phyloP scores from a whole-genome alignment of 2,113 vertebrate genomes.

The Rhombomys opimus region DNA sequence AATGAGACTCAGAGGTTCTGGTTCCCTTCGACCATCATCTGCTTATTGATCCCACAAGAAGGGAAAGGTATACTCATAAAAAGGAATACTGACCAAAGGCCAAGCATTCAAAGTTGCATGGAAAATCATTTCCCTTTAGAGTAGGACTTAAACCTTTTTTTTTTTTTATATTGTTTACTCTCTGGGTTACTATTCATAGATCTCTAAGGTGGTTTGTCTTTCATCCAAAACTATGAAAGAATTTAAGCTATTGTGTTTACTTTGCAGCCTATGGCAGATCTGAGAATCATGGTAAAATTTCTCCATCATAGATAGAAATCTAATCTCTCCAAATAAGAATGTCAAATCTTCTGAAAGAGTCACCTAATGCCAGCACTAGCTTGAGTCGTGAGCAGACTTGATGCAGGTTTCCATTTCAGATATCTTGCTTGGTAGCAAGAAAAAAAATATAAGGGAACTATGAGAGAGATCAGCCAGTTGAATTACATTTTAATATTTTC shows the following conservation, averaged over 20 bases:
- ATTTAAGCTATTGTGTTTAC: background rate
- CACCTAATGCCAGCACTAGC: background rate
- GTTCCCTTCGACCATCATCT: background rate
- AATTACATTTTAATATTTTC: conserved; percentile 78
- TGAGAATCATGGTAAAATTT: conserved; percentile 49
- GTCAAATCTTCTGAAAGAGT: conserved; percentile 55
- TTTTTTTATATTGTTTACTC: background rate
- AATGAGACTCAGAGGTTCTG: background rate
- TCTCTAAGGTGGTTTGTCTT: conserved; percentile 33
- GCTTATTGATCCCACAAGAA: background rate
- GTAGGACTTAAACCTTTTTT: background rate
- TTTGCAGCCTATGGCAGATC: background rate
- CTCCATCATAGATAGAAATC: conserved; percentile 48
- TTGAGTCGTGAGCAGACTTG: conserved; percentile 39
- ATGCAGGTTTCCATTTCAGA: conserved; percentile 54
- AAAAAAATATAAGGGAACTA: background rate
- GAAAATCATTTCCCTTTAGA: conserved; percentile 23
- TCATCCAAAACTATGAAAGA: conserved; percentile 25
- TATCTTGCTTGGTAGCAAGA: conserved; percentile 50
- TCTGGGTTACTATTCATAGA: background rate
- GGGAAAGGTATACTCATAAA: background rate
- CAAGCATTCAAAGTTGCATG: background rate
- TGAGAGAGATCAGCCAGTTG: conserved; percentile 36
- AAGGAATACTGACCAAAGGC: background rate
- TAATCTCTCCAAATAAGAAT: conserved; percentile 54